Evolutionary conservation across 2,888 invertebrate species (phyloP).

Genomic region (Dicranocentrus wangi): DNA sequence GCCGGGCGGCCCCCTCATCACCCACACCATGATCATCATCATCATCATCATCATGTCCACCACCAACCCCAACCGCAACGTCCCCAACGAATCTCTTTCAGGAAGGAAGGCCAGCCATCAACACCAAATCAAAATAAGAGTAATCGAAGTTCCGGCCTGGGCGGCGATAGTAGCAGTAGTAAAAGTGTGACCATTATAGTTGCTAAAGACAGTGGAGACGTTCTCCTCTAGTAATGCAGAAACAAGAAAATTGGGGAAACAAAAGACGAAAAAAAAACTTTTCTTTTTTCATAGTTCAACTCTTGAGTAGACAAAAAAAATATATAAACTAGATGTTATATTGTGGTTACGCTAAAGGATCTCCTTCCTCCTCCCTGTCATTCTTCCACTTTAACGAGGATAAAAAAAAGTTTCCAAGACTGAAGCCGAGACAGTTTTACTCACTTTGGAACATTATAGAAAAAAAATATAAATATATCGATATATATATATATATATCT

Average conservation of each 20-base stretch:
- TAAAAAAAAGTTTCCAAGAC: background rate
- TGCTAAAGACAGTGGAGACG: conserved; percentile 66
- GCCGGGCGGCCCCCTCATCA: conserved; percentile 44
- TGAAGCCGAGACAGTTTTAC: conserved; percentile 4
- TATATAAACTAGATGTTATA: no score
- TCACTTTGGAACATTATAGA: background rate
- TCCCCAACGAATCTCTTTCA: conserved; percentile 64
- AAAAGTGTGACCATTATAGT: conserved; percentile 65
- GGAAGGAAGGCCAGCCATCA: conserved; percentile 58
- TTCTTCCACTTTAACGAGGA: background rate
- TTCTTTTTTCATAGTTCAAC: no score
- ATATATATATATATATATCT: background rate
- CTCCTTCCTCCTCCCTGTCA: background rate
- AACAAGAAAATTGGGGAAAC: background rate
- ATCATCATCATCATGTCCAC: conserved; percentile 43
- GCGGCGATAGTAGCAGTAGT: conserved; percentile 28
- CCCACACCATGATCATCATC: no score
- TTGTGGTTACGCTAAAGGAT: no score
- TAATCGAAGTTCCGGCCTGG: conserved; percentile 51
- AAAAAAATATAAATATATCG: background rate
- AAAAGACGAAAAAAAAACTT: background rate
- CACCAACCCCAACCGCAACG: conserved; percentile 48
- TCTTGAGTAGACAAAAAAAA: no score
- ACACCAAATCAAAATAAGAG: conserved; percentile 57
- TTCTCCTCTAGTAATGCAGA: conserved; percentile 49